Conservation (phyloP, 2,797 vertebrate species). For the Coreius guichenoti region DNA sequence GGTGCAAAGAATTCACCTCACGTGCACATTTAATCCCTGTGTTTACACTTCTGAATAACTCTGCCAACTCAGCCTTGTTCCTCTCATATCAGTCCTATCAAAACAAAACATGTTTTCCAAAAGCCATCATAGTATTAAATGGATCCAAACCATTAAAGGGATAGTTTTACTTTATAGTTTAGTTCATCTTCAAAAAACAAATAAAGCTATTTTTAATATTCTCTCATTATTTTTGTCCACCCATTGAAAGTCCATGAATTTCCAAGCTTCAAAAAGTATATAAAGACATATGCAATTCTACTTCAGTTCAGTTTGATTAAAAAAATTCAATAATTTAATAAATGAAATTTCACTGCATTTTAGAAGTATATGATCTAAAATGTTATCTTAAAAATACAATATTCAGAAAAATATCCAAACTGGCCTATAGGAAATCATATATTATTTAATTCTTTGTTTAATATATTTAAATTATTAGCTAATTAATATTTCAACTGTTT, state of each 20-base stretch:
- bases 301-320: background rate
- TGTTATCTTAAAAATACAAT: too few species aligned
- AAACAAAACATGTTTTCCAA: slow-evolving; percentile 35
- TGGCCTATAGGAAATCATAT: background rate
- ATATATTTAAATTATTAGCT: too few species aligned
- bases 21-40: background rate
- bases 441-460: background rate
- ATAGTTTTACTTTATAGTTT: background rate
- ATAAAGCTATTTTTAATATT: background rate
- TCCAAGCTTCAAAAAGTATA: background rate
- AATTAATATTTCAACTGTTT: too few species aligned
- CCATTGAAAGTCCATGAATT: background rate
- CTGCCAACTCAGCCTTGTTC: slow-evolving; percentile 17
- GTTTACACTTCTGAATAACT: slow-evolving; percentile 11
- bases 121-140: background rate
- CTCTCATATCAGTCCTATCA: background rate
- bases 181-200: background rate
- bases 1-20: background rate
- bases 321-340: background rate
- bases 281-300: background rate
- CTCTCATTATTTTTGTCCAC: background rate
- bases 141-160: background rate
- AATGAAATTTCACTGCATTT: background rate
- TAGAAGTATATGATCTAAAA: too few species aligned
- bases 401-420: background rate